Base-by-base conservation (phyloP, 2,797 vertebrate species). In the Pantherophis vulpinus region DNA sequence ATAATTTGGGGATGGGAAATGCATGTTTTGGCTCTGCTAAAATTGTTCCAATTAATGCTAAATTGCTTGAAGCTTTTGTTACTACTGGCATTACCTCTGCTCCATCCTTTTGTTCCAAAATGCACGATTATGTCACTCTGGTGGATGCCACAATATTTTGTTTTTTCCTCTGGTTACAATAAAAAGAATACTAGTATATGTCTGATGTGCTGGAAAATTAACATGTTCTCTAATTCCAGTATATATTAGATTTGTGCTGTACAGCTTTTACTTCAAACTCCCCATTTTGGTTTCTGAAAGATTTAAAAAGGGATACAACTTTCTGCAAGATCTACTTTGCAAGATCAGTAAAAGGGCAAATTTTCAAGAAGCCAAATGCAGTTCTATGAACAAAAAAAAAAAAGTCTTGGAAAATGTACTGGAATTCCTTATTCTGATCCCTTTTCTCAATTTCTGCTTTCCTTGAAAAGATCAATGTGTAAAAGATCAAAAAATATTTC, bases 101-200 rank as follows among this genome's bases (percentile, higher is more conserved):
- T 93, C 2, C 32, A 27, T 79, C 51, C 91, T 92, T n/a, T 91
- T 91, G 27, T 37, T 87, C 0, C 0, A 91, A 58, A 94, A 11
- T 32, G n/a, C 89, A 29, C 83, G 37, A 87, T 66, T 94, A 61
- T 88, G 60, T 94, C 47, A 12, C 27, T 94, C 59, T 91, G 93
- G 88, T 90, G 56, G 27, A 92, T 86, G 18, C 56, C 91, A 12
- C 60, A 86, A 92, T 25, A 74, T 12, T 89, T 91, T 27, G 61
- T 6, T 74, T 0, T 2, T 92, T 51, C 63, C 61, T 87, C 90
- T 58, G 89, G 56, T 86, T 18, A 61, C 0, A 42, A 25, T 90
- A 94, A 93, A 42, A 9, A 55, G 3, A 25, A 89, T 2, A 93
- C 0, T 16, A 63, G 2, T 32, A 88, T 63, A 58, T 66, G 58